A percentile compares a stretch with the other conserved stretches of the same genome.
Conservation (phyloP, 2,797 vertebrate species). For the Gobionotothen gibberifrons region DNA sequence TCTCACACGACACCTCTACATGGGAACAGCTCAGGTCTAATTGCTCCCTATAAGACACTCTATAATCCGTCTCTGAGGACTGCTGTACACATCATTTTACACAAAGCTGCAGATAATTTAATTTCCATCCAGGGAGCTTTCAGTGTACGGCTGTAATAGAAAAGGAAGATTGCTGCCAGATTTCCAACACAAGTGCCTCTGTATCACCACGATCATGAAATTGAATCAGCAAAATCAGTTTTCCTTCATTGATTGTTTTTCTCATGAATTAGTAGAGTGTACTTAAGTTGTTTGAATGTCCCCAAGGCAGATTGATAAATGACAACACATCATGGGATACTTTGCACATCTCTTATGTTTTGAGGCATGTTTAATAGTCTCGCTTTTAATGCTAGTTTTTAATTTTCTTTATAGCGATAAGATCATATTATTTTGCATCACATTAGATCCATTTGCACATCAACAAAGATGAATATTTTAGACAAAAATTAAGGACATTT, state of each 20-base stretch:
- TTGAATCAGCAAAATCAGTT: slow-evolving; percentile 44
- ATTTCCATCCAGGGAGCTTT: slow-evolving; percentile 75
- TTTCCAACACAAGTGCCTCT: slow-evolving; percentile 53
- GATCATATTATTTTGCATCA: too few relatives aligned
- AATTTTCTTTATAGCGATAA: background rate
- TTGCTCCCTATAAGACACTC: slow-evolving; percentile 77
- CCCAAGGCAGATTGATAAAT: slow-evolving; percentile 17
- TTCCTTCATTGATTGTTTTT: slow-evolving; percentile 48
- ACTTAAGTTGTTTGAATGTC: slow-evolving; percentile 35
- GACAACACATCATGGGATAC: background rate
- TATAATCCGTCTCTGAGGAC: slow-evolving; percentile 73
- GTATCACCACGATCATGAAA: slow-evolving; percentile 56
- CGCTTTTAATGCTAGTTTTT: slow-evolving; percentile 6
- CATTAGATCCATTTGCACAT: too few relatives aligned
- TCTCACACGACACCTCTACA: slow-evolving; percentile 70
- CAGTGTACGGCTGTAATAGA: slow-evolving; percentile 68
- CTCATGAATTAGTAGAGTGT: slow-evolving; percentile 25
- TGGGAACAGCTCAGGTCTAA: slow-evolving; percentile 78
- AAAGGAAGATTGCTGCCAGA: slow-evolving; percentile 70
- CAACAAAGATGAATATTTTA: too few relatives aligned
- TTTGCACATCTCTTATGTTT: slow-evolving; percentile 2
- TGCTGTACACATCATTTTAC: slow-evolving; percentile 72
- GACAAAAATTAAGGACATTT: too few relatives aligned
- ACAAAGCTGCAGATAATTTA: slow-evolving; percentile 80
- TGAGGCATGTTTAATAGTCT: slow-evolving; percentile 14